Percentiles rank a stretch among this genome's conserved stretches.
phyloP scores from a whole-genome alignment of 2,113 vertebrate genomes.

The Alethe castanea region DNA sequence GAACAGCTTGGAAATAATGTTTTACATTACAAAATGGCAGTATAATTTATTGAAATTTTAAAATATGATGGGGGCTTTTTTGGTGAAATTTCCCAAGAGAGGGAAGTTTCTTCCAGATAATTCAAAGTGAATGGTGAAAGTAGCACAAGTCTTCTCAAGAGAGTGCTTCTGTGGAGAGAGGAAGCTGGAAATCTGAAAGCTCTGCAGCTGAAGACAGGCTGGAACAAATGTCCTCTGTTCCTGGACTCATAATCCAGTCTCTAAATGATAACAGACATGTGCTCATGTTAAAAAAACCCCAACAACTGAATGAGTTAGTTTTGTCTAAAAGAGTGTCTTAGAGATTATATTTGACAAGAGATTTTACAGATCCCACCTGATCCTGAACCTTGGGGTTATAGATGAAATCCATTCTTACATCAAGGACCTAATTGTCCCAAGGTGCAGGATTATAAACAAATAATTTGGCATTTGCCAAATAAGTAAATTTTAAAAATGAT shows the following conservation, averaged over 20 bases:
- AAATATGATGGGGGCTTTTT: accelerated
- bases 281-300: background rate
- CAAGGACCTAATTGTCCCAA: background rate
- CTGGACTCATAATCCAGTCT: background rate
- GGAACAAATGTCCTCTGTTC: background rate
- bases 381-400: background rate
- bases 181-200: background rate
- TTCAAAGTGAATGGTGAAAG: background rate
- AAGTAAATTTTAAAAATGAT: background rate
- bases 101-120: background rate
- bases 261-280: background rate
- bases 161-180: background rate
- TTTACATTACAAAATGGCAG: background rate
- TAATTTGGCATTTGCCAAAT: background rate
- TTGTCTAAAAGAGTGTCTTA: background rate
- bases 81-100: background rate
- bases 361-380: background rate
- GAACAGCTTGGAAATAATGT: background rate
- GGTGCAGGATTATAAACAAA: background rate
- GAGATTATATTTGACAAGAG: background rate
- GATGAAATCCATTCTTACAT: background rate
- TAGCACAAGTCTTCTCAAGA: background rate
- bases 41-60: background rate
- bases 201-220: background rate
- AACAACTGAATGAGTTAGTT: background rate